These are phyloP conservation scores for Brachystomella parvula DNA, from an alignment of 1,140 invertebrate genomes.

Conservation along the genomic window DNA sequence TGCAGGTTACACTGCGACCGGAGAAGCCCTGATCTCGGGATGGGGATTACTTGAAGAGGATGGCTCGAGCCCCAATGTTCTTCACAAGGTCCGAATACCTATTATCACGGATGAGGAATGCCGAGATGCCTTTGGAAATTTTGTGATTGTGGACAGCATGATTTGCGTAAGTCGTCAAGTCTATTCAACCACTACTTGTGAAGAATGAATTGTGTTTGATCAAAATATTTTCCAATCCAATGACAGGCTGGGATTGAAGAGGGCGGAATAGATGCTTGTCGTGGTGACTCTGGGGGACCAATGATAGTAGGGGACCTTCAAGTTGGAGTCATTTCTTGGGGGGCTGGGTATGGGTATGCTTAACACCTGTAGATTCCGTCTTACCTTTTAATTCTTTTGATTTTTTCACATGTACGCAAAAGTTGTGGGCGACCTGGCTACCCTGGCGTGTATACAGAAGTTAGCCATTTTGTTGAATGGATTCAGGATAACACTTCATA, in stretches of 20 bases:
- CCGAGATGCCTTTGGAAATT: background rate
- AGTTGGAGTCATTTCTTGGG: background rate
- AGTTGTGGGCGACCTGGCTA: background rate
- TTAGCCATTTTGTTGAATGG: background rate
- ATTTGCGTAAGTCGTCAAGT: slow-evolving; percentile 3
- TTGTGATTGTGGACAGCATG: background rate
- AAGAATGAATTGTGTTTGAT: no score
- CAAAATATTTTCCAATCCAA: no score
- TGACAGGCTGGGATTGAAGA: no score
- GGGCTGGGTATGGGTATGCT: background rate
- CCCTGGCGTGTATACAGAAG: background rate
- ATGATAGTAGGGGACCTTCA: background rate
- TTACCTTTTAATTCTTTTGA: background rate
- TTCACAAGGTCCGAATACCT: slow-evolving; percentile 2
- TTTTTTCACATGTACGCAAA: background rate
- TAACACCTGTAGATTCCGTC: no score
- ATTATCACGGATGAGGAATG: background rate
- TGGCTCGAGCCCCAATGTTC: background rate
- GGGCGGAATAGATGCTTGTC: background rate
- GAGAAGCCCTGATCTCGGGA: background rate
- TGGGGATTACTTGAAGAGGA: background rate
- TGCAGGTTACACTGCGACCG: background rate
- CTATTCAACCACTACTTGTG: no score
- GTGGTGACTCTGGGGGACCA: background rate
- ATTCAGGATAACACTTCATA: no score